Base-by-base conservation (phyloP, 2,797 vertebrate genomes). In the Bovichtus variegatus region DNA sequence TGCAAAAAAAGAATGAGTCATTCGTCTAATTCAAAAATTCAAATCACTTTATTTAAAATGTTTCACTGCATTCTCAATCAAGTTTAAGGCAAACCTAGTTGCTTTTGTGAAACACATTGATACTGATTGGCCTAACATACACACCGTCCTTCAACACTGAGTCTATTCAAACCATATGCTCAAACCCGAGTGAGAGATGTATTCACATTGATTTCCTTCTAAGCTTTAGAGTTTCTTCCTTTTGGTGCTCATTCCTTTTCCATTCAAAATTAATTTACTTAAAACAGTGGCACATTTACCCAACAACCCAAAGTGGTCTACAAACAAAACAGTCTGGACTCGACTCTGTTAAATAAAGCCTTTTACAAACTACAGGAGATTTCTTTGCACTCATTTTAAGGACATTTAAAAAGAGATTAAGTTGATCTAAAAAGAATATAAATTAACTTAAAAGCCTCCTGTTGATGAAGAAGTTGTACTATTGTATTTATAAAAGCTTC, bases 391-490 rank as follows among this genome's bases (percentile, higher is more conserved):
- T 86, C 69, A 76, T 86, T 85, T 61, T 78, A 89, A 86, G 41
- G 31, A 53, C 78, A 78, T 62, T 41, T 60, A 70, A 82, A 74
- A 21, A 65, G 63, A 88, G 81, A 91, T 86, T 90, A 91, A 60
- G 36, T 87, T 91, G 76, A 60, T 81, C 89, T 92, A 89, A 64
- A 86, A 90, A 92, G 86, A 79, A 93, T 93, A 96, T 96, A 95
- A 95, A 95, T 95, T 95, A 96, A 94, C 86, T 90, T 86, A 90
- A 90, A 88, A 92, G 93, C 93, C 94, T 94, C 95, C 94, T 92
- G 87, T 89, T 67, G 85, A 84, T 76, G 72, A 93, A 93, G 93
- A 96, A 94, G 93, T 94, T 95, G 92, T 94, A 92, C 87, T 90
- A 85, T 70, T 67, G 88, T 63, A 88, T 84, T 90, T 76, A 88